Evolutionary conservation across 1,140 invertebrate genomes (phyloP).

Genomic region (Lepeophtheirus salmonis): DNA sequence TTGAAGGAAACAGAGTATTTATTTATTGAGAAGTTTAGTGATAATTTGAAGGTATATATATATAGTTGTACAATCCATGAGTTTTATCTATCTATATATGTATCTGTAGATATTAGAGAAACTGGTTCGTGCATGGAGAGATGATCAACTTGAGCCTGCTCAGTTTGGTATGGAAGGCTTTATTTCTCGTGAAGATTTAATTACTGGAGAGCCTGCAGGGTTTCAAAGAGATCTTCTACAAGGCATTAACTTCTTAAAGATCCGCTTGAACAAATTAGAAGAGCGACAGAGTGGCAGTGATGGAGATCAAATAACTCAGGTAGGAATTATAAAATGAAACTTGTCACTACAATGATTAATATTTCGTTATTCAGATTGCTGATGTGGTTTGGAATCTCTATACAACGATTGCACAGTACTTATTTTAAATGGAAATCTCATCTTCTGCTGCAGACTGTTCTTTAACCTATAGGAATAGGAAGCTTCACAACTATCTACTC

Average conservation of each 20-base stretch:
- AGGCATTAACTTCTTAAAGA: not conserved
- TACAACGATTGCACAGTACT: not conserved
- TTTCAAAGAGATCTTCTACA: not conserved
- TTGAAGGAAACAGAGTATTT: not conserved
- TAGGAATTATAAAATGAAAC: not conserved
- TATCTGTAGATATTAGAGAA: not conserved
- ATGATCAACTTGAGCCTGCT: not conserved
- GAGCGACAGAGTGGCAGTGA: not conserved
- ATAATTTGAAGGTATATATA: slow-evolving; percentile 1
- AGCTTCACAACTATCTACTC: not conserved
- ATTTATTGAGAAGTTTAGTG: slow-evolving; percentile 1
- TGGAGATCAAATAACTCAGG: not conserved
- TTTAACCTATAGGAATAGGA: not conserved
- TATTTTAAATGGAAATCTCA: not conserved
- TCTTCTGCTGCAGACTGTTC: too few relatives aligned
- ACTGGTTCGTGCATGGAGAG: not conserved
- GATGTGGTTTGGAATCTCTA: not conserved
- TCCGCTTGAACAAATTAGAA: not conserved
- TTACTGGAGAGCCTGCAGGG: not conserved
- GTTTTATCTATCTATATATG: not conserved
- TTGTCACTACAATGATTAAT: not conserved
- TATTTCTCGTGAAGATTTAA: not conserved
- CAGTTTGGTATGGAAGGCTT: not conserved
- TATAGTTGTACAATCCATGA: not conserved
- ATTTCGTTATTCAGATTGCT: not conserved